Percentiles rank a stretch among this genome's conserved stretches.
These are phyloP conservation scores for Alethe castanea DNA, from an alignment of 2,113 vertebrate genomes.

Conservation along the genomic window DNA sequence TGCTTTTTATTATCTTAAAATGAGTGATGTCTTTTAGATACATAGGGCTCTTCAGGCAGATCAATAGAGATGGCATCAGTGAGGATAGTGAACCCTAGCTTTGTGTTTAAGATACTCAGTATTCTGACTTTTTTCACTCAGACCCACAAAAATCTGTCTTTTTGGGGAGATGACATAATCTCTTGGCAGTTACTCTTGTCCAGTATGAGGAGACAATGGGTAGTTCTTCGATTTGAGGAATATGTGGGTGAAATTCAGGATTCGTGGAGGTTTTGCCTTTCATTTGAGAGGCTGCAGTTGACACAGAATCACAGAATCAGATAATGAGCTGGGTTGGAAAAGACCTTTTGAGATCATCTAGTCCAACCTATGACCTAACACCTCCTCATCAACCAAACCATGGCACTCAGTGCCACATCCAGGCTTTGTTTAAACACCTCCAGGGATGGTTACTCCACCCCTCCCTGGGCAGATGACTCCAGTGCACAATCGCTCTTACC, in stretches of 20 bases:
- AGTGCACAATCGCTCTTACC: background rate
- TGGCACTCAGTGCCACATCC: background rate
- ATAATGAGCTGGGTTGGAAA: background rate
- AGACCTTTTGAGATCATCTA: background rate
- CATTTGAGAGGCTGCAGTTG: background rate
- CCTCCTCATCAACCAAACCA: background rate
- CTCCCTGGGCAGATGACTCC: too few relatives aligned
- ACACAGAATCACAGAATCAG: background rate
- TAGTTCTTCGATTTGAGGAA: background rate
- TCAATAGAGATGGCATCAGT: background rate
- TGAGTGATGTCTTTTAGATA: background rate
- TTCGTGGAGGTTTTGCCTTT: background rate
- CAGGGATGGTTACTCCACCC: background rate
- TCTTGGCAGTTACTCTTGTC: background rate
- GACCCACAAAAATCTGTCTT: background rate
- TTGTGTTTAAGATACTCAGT: background rate
- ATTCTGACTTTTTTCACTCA: background rate
- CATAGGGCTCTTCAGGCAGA: background rate
- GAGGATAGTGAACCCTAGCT: background rate
- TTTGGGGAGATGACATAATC: background rate
- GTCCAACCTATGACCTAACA: background rate
- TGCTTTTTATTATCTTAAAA: background rate
- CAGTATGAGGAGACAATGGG: background rate
- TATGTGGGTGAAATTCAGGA: background rate
- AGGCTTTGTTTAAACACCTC: background rate